Evolutionary conservation across 2,113 vertebrate genomes (phyloP).

Genomic region (Corythornis vintsioides): DNA sequence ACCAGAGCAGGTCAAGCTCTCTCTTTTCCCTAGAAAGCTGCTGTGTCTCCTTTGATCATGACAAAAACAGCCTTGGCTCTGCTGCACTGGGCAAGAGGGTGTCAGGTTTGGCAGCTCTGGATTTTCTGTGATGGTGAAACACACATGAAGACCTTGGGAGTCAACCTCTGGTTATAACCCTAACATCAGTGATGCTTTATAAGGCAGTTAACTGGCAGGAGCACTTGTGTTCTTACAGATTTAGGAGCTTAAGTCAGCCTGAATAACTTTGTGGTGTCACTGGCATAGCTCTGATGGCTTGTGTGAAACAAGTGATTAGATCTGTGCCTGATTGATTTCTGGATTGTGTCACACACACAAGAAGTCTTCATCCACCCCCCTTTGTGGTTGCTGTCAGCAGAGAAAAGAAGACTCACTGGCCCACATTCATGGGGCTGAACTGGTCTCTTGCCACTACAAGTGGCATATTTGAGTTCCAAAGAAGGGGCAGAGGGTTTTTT

Average conservation of each 20-base stretch:
- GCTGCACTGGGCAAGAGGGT: neutral
- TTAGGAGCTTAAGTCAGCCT: neutral
- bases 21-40: neutral
- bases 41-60: neutral
- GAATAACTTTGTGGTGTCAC: neutral
- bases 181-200: neutral
- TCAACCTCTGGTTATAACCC: neutral
- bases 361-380: neutral
- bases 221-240: neutral
- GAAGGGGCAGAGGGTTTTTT: neutral
- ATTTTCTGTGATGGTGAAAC: neutral
- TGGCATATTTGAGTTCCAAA: neutral
- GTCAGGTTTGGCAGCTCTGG: neutral
- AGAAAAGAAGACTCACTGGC: neutral
- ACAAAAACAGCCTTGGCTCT: neutral
- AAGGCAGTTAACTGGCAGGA: neutral
- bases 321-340: neutral
- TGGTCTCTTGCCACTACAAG: neutral
- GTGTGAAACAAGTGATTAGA: neutral
- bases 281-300: neutral
- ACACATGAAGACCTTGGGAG: neutral
- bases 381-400: neutral
- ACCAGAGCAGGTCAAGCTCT: neutral
- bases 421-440: neutral
- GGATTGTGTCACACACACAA: neutral